These are phyloP conservation scores for Microctonus hyperodae DNA, from an alignment of 2,888 invertebrate genomes.

Conservation along the genomic window DNA sequence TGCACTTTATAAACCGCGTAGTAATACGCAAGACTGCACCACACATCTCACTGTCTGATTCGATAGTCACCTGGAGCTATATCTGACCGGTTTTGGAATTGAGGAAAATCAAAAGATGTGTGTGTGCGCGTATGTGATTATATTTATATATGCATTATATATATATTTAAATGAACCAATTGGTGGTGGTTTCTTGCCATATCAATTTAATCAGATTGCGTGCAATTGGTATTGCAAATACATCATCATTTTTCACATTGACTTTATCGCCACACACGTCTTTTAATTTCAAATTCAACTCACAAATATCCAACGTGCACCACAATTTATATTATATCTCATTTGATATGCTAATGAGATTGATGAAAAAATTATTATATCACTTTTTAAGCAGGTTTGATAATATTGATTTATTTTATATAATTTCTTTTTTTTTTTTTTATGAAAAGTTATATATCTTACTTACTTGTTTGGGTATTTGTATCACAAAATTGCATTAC, in stretches of 20 bases:
- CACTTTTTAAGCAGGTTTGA: not conserved
- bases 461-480: not conserved
- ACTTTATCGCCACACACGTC: not conserved
- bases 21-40: not conserved
- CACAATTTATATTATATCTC: conserved; percentile 5
- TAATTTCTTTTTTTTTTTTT: conserved; percentile 18
- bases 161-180: conserved; percentile 6
- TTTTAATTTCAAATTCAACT: conserved; percentile 5
- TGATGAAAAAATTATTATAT: not conserved
- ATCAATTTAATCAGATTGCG: not conserved
- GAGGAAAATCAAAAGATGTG: conserved; percentile 14
- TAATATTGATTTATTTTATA: conserved; percentile 10
- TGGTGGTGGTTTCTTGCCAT: not conserved
- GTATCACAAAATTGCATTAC: conserved; percentile 19
- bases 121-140: no score
- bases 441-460: conserved; percentile 17
- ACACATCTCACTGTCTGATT: conserved; percentile 17
- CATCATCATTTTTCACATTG: conserved; percentile 5
- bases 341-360: conserved; percentile 26
- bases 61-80: conserved; percentile 25
- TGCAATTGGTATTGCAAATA: conserved; percentile 1
- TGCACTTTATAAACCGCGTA: conserved; percentile 2
- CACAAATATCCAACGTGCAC: conserved; percentile 1
- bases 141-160: conserved; percentile 2
- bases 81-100: conserved; percentile 28